Base-by-base conservation (phyloP, 92 coral and sea anemone genomes). In the Epizoanthus rinbou region DNA sequence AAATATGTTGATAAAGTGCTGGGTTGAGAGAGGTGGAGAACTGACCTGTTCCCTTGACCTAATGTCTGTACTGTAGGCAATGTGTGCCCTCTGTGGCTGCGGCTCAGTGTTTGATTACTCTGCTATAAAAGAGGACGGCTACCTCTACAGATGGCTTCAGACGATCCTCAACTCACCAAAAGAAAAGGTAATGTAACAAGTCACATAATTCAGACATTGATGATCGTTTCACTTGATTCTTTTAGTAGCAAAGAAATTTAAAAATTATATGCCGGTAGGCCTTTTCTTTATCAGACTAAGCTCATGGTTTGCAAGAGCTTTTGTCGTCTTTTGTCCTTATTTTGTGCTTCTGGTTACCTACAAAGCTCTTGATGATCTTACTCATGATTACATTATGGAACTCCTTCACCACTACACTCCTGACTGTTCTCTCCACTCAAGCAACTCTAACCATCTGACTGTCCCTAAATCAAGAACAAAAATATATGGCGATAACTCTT, bases 31-130 rank as follows among this genome's bases (percentile, higher is more conserved):
- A 39, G 33, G 5, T 2, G 4, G 35, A 4, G 2, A 6, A 16
- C 16, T 76, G 18, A 41, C 8, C 52, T 33, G 17, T 2, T 22
- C 16, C 23, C 11, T 11, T 85, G 43, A 37, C 35, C 58, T 41
- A 52, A 54, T 63, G 79, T 33, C 73, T 64, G n/a, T 53, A 21
- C 35, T 21, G 23, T 80, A 96, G 99, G 98, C 94, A 10, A 94
- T 96, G 91, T 96, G 99, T 87, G 97, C 93, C 58, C 88, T 96
- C 43, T 87, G 95, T 53, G 95, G 93, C 69, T 94, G 99, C 69
- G 99, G 99, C 60, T 89, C 98, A 43, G 93, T 83, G 80, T 96
- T 96, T 84, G 99, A 96, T 71, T 74, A 80, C 50, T 84, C 90
- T 74, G 98, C 97, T 14, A 86, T 96, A 17, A 69, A 86, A 64